Base-by-base conservation (phyloP, 2,888 invertebrate species). In the Aricia artaxerxes region DNA sequence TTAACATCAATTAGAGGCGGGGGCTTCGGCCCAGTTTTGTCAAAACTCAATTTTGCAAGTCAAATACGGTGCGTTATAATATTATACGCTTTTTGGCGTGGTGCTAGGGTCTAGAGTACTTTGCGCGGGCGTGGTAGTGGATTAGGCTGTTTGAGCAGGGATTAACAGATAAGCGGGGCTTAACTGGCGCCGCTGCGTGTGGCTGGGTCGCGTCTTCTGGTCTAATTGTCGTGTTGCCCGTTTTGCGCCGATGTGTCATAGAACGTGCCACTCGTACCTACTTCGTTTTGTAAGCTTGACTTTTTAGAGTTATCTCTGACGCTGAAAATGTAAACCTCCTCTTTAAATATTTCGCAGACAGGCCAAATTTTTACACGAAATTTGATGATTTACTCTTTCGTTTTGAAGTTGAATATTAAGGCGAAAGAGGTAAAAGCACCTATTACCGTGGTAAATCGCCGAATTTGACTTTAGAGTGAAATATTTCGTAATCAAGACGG, bases 91-190 rank as follows among this genome's bases (percentile, higher is more conserved):
- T 53, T 31, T 16, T 31, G 57, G 3, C 16, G 5, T 57, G 35
- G 57, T 35, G 76, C 5, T 76, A 76, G 35, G 35, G 57, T 76
- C 9, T 53, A 35, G 4, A 75, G 49, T 79, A 13, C 64, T 13
- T 61, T 64, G 73, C 53, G 78, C 77, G 80, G 81, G 80, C 81
- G 81, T 85, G 87, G 86, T 83, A 84, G 87, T 83, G 89, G 93
- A 93, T 93, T 93, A 93, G 93, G 91, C 92, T 93, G 93, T 93
- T 92, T 93, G 93, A 94, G 93, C 90, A 94, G 88, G 93, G 94
- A 94, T 94, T 94, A 93, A 88, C 87, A 92, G 93, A 91, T 94
- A 93, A 93, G 91, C 91, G 80, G 82, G 83, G 85, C 84, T 90
- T 93, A 86, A 89, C 86, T 88, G 92, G 90, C 92, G 92, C 92